Evolutionary conservation across 2,113 vertebrate species (phyloP).

Genomic region (Ciconia maguari): DNA sequence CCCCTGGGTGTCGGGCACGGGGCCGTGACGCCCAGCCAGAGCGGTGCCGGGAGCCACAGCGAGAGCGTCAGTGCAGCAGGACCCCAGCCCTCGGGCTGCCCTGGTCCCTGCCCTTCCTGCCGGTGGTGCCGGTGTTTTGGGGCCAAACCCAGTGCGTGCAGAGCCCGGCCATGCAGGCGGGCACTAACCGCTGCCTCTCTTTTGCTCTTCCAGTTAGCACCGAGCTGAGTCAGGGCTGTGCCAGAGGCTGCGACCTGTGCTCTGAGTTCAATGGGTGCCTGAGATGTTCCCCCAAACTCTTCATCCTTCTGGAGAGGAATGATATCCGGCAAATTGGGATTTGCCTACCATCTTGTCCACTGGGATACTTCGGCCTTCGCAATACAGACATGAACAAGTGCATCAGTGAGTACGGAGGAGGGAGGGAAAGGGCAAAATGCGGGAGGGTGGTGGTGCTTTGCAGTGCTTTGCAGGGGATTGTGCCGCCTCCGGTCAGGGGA

Average conservation of each 20-base stretch:
- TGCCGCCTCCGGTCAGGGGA: accelerated
- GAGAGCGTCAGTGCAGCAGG: not conserved
- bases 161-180: accelerated
- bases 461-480: not conserved
- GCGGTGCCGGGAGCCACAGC: accelerated
- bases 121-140: accelerated
- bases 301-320: slow-evolving; percentile 95
- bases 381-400: slow-evolving; percentile 97
- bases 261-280: slow-evolving; percentile 97
- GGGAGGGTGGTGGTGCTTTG: not conserved
- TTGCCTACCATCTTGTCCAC: slow-evolving; percentile 91
- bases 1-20: accelerated
- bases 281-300: slow-evolving; percentile 93
- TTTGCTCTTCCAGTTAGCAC: slow-evolving; percentile 82
- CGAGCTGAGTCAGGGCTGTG: slow-evolving; percentile 88
- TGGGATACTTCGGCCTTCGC: slow-evolving; percentile 94
- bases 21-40: accelerated
- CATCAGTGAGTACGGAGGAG: slow-evolving; percentile 84
- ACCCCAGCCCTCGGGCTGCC: not conserved
- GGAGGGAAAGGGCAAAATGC: accelerated
- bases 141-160: not conserved
- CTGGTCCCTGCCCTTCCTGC: not conserved
- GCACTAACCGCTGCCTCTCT: not conserved
- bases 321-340: slow-evolving; percentile 94
- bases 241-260: slow-evolving; percentile 94